phyloP scores from a whole-genome alignment of 2,797 vertebrate genomes.

The Platyrinchus mystaceus region DNA sequence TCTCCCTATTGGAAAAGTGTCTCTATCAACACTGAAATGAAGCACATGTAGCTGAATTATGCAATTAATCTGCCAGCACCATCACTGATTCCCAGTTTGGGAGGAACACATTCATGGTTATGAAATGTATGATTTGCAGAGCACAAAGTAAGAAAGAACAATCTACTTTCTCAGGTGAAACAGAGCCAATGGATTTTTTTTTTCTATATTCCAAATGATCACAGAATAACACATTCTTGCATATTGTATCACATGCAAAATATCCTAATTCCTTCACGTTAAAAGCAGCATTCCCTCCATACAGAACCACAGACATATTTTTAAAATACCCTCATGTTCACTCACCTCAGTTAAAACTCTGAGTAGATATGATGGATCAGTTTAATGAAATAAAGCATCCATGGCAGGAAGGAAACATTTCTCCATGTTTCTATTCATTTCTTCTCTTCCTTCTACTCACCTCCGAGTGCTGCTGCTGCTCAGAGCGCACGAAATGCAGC shows the following conservation, averaged over 20 bases:
- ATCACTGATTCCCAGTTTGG: neutral
- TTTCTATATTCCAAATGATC: neutral
- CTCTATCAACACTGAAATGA: neutral
- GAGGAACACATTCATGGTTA: neutral
- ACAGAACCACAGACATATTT: neutral
- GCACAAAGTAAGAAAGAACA: neutral
- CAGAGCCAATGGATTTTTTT: neutral
- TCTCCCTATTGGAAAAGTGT: neutral
- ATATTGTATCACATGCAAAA: neutral
- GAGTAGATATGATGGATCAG: neutral
- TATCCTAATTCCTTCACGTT: neutral
- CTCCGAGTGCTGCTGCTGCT: slow-evolving; percentile 21
- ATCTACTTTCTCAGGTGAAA: neutral
- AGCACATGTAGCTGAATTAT: neutral
- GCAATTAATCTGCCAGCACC: slow-evolving; percentile 7
- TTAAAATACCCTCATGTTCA: neutral
- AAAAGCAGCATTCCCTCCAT: neutral
- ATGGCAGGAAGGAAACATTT: neutral
- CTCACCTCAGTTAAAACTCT: neutral
- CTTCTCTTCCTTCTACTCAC: neutral
- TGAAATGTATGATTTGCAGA: neutral
- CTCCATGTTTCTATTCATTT: neutral
- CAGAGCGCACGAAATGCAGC: neutral
- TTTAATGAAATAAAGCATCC: neutral
- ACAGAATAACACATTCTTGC: neutral